Evolutionary conservation across 2,797 vertebrate species (phyloP).

Genomic region (Oreochromis mossambicus): DNA sequence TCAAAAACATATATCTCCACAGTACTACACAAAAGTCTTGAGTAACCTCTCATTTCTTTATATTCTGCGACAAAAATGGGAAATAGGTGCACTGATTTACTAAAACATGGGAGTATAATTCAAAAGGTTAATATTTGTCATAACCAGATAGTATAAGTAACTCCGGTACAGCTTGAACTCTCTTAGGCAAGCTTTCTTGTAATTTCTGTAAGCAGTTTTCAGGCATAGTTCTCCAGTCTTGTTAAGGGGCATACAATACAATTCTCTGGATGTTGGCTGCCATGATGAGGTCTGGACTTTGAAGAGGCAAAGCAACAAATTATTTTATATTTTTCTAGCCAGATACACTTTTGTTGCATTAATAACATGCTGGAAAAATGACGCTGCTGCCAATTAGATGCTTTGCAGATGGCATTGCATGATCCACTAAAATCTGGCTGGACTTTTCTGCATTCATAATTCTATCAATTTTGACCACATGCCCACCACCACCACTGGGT

Average conservation of each 20-base stretch:
- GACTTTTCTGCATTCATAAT: background rate
- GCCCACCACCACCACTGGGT: background rate
- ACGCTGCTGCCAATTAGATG: fast-evolving
- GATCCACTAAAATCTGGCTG: background rate
- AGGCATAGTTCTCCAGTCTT: background rate
- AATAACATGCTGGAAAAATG: background rate
- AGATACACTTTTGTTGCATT: background rate
- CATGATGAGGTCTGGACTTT: background rate
- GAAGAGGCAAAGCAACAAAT: background rate
- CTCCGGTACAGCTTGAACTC: background rate
- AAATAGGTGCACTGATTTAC: background rate
- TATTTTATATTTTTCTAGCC: fast-evolving
- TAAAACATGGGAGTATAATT: background rate
- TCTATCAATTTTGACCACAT: background rate
- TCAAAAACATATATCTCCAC: background rate
- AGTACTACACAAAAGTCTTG: background rate
- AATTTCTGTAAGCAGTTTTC: background rate
- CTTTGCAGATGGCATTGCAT: background rate
- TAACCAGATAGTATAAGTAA: background rate
- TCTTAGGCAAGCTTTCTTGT: background rate
- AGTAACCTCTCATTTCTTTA: background rate
- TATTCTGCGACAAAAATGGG: background rate
- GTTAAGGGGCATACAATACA: background rate
- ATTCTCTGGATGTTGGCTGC: background rate
- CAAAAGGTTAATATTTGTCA: background rate